phyloP scores from a whole-genome alignment of 2,888 invertebrate species.

The Trichogramma dendrolimi region DNA sequence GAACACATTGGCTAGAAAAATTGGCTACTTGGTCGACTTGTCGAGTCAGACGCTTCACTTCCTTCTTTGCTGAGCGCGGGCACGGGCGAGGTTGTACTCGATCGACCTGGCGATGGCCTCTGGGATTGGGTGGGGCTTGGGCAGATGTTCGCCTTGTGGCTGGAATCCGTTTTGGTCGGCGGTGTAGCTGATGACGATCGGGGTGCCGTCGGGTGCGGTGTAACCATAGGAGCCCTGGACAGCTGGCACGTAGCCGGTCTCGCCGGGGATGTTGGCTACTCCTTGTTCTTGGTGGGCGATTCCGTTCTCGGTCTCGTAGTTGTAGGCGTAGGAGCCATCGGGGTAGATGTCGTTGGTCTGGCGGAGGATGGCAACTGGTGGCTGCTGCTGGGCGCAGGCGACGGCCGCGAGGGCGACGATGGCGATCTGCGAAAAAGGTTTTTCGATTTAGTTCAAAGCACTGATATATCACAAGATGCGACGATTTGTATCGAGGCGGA shows the following conservation, averaged over 20 bases:
- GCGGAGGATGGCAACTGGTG: constrained; percentile 52
- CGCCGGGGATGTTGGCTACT: constrained; percentile 28
- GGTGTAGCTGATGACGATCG: constrained; percentile 36
- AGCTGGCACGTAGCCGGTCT: constrained; percentile 33
- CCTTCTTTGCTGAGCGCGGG: too few species aligned
- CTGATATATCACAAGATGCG: not conserved
- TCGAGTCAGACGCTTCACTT: too few species aligned
- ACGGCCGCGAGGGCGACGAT: constrained; percentile 37
- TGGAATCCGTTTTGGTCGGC: constrained; percentile 49
- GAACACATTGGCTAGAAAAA: too few species aligned
- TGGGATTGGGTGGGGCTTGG: constrained; percentile 43
- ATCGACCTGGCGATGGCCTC: constrained; percentile 42
- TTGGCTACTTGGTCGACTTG: too few species aligned
- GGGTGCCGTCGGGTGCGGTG: constrained; percentile 48
- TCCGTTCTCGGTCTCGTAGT: constrained; percentile 64
- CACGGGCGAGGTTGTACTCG: constrained; percentile 37
- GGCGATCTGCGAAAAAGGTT: constrained; percentile 35
- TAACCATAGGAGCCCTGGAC: constrained; percentile 43
- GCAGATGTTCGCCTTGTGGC: constrained; percentile 46
- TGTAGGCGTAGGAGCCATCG: constrained; percentile 60
- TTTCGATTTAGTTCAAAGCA: not conserved
- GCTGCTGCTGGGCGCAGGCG: constrained; percentile 27
- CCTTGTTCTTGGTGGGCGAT: constrained; percentile 57
- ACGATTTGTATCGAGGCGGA: not conserved
- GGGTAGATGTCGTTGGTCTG: constrained; percentile 58